Percentiles rank a stretch among this genome's conserved stretches.
Evolutionary conservation across 2,888 invertebrate genomes (phyloP).

Genomic region (Agriopis aurantiaria): DNA sequence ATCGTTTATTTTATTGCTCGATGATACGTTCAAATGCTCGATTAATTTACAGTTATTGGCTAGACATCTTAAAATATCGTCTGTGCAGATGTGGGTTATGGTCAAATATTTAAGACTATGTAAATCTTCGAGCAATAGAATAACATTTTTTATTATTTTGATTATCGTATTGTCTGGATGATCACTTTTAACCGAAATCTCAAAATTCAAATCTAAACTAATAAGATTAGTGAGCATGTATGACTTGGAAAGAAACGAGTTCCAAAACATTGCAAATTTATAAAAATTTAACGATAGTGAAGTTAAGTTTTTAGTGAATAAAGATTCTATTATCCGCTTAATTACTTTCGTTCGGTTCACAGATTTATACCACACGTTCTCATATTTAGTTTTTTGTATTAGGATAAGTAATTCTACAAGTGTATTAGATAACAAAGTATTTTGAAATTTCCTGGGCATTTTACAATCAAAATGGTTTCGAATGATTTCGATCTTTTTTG

Average conservation of each 20-base stretch:
- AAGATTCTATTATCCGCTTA: constrained; percentile 88
- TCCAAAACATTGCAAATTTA: constrained; percentile 89
- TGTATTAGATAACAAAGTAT: constrained; percentile 87
- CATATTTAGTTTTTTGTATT: constrained; percentile 89
- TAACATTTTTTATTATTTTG: constrained; percentile 63
- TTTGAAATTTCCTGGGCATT: constrained; percentile 90
- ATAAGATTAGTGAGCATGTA: constrained; percentile 88
- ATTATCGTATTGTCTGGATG: background rate
- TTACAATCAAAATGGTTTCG: constrained; percentile 86
- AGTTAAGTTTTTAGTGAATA: constrained; percentile 88
- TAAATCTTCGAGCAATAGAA: constrained; percentile 87
- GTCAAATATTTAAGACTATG: constrained; percentile 87
- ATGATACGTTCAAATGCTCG: constrained; percentile 88
- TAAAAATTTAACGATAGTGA: constrained; percentile 83
- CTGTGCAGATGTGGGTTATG: constrained; percentile 91
- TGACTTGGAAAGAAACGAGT: constrained; percentile 89
- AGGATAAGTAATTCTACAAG: constrained; percentile 87
- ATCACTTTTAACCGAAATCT: background rate
- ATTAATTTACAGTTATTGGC: constrained; percentile 84
- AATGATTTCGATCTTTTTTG: constrained; percentile 81
- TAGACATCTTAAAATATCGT: constrained; percentile 88
- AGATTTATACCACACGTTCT: constrained; percentile 85
- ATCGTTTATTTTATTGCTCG: constrained; percentile 89
- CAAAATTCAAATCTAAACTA: constrained; percentile 84
- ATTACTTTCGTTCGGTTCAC: constrained; percentile 90